A percentile compares a stretch with the other conserved stretches of the same genome.
phyloP scores from a whole-genome alignment of 2,797 vertebrate genomes.

The Clarias platycephalus region DNA sequence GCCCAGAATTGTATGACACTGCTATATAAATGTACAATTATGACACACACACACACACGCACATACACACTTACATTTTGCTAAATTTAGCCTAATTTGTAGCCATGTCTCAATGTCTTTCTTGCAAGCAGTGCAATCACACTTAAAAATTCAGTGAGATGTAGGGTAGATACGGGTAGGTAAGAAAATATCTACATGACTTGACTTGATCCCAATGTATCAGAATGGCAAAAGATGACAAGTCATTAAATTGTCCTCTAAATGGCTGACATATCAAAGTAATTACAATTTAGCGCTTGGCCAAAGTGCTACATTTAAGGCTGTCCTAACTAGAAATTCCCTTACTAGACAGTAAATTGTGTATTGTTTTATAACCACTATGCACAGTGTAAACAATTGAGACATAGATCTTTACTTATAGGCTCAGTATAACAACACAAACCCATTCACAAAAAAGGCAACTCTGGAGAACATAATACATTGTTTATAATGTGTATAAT shows the following conservation, averaged over 20 bases:
- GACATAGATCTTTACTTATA: not conserved
- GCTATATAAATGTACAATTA: not conserved
- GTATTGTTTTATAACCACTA: not conserved
- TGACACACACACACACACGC: not conserved
- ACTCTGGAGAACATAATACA: not conserved
- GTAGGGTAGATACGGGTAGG: not conserved
- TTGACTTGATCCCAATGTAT: not conserved
- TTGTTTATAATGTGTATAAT: not conserved
- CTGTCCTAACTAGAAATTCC: not conserved
- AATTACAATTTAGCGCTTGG: not conserved
- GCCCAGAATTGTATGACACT: slow-evolving; percentile 7
- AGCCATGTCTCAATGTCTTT: not conserved
- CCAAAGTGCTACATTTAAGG: not conserved
- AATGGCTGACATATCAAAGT: not conserved
- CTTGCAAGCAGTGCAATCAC: not conserved
- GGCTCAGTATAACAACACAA: not conserved
- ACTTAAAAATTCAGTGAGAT: not conserved
- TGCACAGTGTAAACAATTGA: not conserved
- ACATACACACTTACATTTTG: not conserved
- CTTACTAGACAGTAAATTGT: not conserved
- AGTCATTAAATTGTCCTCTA: not conserved
- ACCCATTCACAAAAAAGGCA: not conserved
- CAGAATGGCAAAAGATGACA: not conserved
- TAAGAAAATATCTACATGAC: not conserved
- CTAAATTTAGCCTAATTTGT: not conserved